These are phyloP conservation scores for Ceyx margarethae DNA, from an alignment of 2,113 vertebrate species.

Conservation along the genomic window DNA sequence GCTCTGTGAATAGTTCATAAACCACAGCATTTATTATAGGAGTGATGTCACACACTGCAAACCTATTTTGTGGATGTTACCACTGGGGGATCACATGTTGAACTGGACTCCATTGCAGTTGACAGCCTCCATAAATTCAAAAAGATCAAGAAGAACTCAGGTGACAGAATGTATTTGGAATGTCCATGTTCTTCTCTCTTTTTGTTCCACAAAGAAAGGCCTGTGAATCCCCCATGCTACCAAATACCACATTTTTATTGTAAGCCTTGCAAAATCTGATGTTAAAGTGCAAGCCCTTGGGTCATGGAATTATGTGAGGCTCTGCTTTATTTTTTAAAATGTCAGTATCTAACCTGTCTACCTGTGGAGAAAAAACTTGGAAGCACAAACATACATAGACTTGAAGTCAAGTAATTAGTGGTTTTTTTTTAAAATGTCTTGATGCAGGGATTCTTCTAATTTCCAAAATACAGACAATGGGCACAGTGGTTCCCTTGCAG, in stretches of 20 bases:
- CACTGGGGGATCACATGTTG: constrained; percentile 21
- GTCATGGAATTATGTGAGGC: constrained; percentile 12
- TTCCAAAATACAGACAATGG: not conserved
- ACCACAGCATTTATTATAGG: constrained; percentile 46
- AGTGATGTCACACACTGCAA: constrained; percentile 36
- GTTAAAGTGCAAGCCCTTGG: constrained; percentile 2
- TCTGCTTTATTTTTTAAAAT: constrained; percentile 40
- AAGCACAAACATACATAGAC: not conserved
- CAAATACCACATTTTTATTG: not conserved
- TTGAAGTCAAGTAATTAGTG: not conserved
- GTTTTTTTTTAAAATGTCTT: not conserved
- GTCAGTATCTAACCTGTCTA: not conserved
- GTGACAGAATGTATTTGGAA: constrained; percentile 24
- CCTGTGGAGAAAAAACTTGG: not conserved
- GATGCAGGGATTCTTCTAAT: not conserved
- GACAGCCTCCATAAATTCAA: constrained; percentile 53
- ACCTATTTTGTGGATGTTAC: constrained; percentile 7
- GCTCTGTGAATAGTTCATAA: constrained; percentile 56
- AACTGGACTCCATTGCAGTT: constrained; percentile 19
- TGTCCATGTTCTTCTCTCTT: not conserved
- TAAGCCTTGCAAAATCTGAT: constrained; percentile 27
- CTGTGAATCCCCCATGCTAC: not conserved
- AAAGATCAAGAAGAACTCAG: constrained; percentile 20
- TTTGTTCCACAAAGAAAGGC: constrained; percentile 17
- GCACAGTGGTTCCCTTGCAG: not conserved